These are phyloP conservation scores for Blennius ocellaris DNA, from an alignment of 2,113 vertebrate species.

Conservation along the genomic window DNA sequence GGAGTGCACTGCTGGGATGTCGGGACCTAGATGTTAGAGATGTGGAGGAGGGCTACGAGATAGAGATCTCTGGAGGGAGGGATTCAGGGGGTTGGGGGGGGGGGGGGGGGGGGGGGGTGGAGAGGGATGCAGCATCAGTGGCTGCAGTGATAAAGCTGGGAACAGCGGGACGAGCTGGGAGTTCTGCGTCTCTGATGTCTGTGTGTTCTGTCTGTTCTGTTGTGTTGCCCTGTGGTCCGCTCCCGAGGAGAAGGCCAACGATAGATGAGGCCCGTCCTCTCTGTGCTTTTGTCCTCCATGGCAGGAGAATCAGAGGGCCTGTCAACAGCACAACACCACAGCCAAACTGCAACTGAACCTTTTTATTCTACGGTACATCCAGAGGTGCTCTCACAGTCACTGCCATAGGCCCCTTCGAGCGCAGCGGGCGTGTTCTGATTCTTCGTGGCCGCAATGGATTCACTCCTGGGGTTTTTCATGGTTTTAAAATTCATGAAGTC, in stretches of 20 bases:
- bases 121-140: constrained; percentile 53
- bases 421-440: constrained; percentile 36
- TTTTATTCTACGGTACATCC: not conserved
- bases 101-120: constrained; percentile 26
- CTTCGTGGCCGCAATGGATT: constrained; percentile 50
- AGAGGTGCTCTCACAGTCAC: constrained; percentile 12
- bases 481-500: constrained; percentile 58
- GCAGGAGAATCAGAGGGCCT: constrained; percentile 63
- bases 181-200: constrained; percentile 71
- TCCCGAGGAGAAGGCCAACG: constrained; percentile 60
- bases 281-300: constrained; percentile 62
- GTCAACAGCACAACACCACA: constrained; percentile 54
- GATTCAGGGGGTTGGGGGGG: constrained; percentile 15
- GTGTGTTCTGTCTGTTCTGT: constrained; percentile 67
- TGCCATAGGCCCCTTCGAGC: constrained; percentile 27
- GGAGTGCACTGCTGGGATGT: constrained; percentile 56
- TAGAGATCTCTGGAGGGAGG: constrained; percentile 59
- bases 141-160: constrained; percentile 68
- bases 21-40: constrained; percentile 68
- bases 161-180: constrained; percentile 66
- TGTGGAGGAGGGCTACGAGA: constrained; percentile 68
- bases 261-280: constrained; percentile 73
- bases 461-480: constrained; percentile 41
- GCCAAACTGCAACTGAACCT: constrained; percentile 31
- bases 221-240: constrained; percentile 64